Conservation (phyloP, 2,797 vertebrate species). For the Microtus californicus region DNA sequence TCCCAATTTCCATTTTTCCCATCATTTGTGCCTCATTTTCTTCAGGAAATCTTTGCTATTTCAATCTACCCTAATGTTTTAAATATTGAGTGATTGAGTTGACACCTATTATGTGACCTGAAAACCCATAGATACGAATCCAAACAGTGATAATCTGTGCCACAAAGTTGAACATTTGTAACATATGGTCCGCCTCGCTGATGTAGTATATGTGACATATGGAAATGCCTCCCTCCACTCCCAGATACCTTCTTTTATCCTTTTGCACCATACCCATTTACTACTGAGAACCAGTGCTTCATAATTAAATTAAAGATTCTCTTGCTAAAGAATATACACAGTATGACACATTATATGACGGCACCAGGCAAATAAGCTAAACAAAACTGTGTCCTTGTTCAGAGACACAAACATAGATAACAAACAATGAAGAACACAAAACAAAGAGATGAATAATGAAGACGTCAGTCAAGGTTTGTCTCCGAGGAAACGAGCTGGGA, state of each 20-base stretch:
- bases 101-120: neutral
- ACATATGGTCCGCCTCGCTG: slow-evolving; percentile 28
- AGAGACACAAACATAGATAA: neutral
- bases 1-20: neutral
- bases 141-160: slow-evolving; percentile 19
- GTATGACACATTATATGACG: slow-evolving; percentile 36
- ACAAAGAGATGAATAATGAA: neutral
- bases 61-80: slow-evolving; percentile 41
- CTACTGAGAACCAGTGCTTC: slow-evolving; percentile 17
- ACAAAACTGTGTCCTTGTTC: neutral
- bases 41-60: slow-evolving; percentile 43
- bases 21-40: neutral
- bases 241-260: neutral
- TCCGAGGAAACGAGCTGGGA: neutral
- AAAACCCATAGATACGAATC: neutral
- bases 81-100: slow-evolving; percentile 12
- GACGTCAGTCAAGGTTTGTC: slow-evolving; percentile 24
- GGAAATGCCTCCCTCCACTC: neutral
- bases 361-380: slow-evolving; percentile 51
- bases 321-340: slow-evolving; percentile 47
- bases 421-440: slow-evolving; percentile 41
- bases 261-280: slow-evolving; percentile 35
- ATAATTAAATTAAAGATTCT: slow-evolving; percentile 61
- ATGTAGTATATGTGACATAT: slow-evolving; percentile 34
- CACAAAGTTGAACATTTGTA: slow-evolving; percentile 31